These are phyloP conservation scores for Pristionchus fissidentatus DNA, from an alignment of 2,888 invertebrate species.

Conservation along the genomic window DNA sequence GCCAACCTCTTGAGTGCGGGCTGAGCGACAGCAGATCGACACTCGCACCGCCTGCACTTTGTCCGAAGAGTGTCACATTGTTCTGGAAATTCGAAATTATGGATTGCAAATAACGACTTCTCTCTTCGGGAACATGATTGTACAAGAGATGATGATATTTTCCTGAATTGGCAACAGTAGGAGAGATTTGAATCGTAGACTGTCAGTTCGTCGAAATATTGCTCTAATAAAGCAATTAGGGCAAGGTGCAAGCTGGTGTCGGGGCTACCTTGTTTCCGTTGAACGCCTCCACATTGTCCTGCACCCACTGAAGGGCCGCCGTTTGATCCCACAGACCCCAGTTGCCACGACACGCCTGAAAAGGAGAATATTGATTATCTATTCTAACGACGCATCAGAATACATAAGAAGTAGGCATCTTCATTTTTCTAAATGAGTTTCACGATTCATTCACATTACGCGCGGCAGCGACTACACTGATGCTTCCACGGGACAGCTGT, in stretches of 20 bases:
- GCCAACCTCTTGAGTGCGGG: conserved; percentile 38
- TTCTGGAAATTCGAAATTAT: neutral
- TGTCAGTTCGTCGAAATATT: neutral
- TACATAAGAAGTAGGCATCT: neutral
- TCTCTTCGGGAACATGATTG: neutral
- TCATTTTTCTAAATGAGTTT: neutral
- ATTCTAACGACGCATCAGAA: neutral
- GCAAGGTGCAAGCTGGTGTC: neutral
- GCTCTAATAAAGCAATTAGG: neutral
- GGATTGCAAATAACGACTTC: too few species aligned
- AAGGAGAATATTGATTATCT: neutral
- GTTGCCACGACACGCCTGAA: conserved; percentile 46
- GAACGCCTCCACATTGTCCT: conserved; percentile 42
- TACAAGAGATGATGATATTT: neutral
- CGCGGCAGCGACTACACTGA: neutral
- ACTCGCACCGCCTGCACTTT: conserved; percentile 43
- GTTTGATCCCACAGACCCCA: conserved; percentile 48
- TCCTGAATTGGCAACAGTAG: too few species aligned
- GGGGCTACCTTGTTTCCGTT: conserved; percentile 41
- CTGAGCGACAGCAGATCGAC: conserved; percentile 44
- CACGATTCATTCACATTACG: too few species aligned
- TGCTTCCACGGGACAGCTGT: neutral
- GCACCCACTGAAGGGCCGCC: conserved; percentile 41
- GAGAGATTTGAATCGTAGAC: neutral
- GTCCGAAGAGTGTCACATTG: conserved; percentile 47